Evolutionary conservation across 2,888 invertebrate genomes (phyloP), one percentile per base, ranked within the genome.

Genomic region (Autographa gamma): DNA sequence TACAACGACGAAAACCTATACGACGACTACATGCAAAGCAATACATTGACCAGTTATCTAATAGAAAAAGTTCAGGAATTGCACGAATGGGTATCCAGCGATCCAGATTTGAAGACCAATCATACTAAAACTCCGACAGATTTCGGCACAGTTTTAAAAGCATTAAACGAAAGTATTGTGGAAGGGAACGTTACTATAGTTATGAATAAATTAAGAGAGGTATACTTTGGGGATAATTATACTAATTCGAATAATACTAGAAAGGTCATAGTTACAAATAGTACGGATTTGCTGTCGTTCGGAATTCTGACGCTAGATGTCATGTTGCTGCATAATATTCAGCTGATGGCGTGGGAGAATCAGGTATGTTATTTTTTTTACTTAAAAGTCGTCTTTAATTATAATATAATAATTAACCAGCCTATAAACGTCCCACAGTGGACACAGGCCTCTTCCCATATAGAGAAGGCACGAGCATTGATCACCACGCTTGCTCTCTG

Each of bases 271-370:
- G 74, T 93, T 56, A 94, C 92, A 0, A 96, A 96, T 63, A 93
- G 93, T 19, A 93, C 95, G 0, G 96, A 95, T 84, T 83, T 96
- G 63, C 80, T 96, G 0, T 96, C 96, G 0, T 96, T 96, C 71
- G 96, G 96, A 0, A 95, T 96, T 54, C 78, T 96, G 77, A 96
- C 96, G 0, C 80, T 96, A 63, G 96, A 96, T 83, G 93, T 96
- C 0, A 96, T 96, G 91, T 80, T 96, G 66, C 78, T 97, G 3
- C 96, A 96, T 85, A 96, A 96, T 83, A 96, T 96, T 54, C 96
- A 96, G 81, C 82, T 96, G 31, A 96, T 96, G 93, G 96, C 96
- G 0, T 96, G 96, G 95, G 96, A 96, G 79, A 96, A 93, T 82
- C 96, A 96, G 92, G 94, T 94, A 61, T 62, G 83, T 58, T 25